Conservation (phyloP, 1,140 invertebrate species). For the Idris sp. region DNA sequence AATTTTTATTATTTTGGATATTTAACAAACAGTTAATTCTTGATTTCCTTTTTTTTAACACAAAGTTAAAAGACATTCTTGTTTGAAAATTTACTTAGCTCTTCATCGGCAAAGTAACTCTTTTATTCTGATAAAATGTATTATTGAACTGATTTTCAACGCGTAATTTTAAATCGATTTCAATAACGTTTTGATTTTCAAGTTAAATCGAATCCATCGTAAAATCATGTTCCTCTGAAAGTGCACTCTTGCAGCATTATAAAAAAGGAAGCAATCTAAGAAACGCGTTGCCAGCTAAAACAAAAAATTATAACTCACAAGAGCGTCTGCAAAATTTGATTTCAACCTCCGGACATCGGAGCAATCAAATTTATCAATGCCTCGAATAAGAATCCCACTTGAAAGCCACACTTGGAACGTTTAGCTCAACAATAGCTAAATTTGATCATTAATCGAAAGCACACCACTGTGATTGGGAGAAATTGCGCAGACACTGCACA, state of each 20-base stretch:
- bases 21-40: no score
- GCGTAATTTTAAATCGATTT: slow-evolving; percentile 17
- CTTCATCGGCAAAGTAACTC: not conserved
- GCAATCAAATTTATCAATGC: slow-evolving; percentile 18
- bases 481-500: slow-evolving; percentile 48
- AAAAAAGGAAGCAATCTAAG: not conserved
- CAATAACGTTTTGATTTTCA: slow-evolving; percentile 15
- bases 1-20: no score
- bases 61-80: no score
- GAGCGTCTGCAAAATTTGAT: slow-evolving; percentile 8
- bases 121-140: slow-evolving; percentile 12
- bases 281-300: not conserved
- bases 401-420: slow-evolving; percentile 8
- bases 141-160: slow-evolving; percentile 12
- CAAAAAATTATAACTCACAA: slow-evolving; percentile 1
- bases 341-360: not conserved
- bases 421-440: slow-evolving; percentile 37
- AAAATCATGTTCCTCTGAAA: slow-evolving; percentile 5
- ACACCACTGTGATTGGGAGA: slow-evolving; percentile 19
- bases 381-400: not conserved
- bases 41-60: no score
- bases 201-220: slow-evolving; percentile 4
- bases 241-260: slow-evolving; percentile 11
- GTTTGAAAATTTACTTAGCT: no score
- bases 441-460: slow-evolving; percentile 50